Conservation (phyloP, 2,888 invertebrate species). For the Hirtodrosophila alboralis region DNA sequence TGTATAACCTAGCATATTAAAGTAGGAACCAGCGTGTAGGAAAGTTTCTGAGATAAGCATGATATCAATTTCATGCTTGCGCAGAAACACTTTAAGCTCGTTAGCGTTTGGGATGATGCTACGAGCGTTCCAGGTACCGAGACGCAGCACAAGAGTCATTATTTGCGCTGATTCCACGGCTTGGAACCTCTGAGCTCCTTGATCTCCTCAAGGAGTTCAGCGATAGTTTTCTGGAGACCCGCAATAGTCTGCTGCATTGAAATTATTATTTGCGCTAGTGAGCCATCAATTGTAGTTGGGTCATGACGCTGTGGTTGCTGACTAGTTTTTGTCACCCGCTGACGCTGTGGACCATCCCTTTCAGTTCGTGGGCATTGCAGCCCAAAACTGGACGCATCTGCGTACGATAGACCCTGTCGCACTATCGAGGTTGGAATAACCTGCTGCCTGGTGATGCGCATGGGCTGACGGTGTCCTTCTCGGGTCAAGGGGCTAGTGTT, state of each 20-base stretch:
- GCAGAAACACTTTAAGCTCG: constrained; percentile 6
- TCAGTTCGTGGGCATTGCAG: no score
- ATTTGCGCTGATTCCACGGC: not conserved
- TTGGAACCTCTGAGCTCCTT: not conserved
- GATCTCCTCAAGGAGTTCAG: not conserved
- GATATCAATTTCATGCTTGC: constrained; percentile 4
- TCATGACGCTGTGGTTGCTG: no score
- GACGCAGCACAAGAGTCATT: not conserved
- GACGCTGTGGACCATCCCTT: no score
- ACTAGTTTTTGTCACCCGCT: no score
- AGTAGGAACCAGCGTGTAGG: constrained; percentile 1
- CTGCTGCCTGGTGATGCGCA: not conserved
- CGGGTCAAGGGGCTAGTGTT: constrained; percentile 2
- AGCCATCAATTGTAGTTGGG: no score
- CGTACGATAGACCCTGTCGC: no score
- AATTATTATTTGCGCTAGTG: constrained; percentile 4
- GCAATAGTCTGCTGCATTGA: constrained; percentile 1
- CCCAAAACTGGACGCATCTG: not conserved
- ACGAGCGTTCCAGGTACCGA: no score
- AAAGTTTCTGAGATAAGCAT: constrained; percentile 10
- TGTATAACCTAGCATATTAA: constrained; percentile 7
- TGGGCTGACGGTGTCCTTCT: constrained; percentile 1
- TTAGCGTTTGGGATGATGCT: not conserved
- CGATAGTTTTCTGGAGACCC: constrained; percentile 3
- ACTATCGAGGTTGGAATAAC: no score